Conservation (phyloP, 2,797 vertebrate species). For the Gymnoscopelus braueri region DNA sequence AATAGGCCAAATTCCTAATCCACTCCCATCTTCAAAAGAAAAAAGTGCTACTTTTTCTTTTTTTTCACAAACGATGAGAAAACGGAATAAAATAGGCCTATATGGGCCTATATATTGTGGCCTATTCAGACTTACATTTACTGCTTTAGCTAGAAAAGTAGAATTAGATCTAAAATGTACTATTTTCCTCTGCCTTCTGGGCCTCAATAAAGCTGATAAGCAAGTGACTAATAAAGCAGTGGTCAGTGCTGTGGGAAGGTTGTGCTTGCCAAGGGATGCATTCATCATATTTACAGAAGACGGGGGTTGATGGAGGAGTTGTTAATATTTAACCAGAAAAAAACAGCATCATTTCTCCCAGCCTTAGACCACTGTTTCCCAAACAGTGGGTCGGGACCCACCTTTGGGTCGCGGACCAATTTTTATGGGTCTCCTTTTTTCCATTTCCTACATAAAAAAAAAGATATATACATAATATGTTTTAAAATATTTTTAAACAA, state of each 20-base stretch:
- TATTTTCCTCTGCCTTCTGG: neutral
- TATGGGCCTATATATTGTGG: no score
- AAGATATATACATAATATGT: no score
- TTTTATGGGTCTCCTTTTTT: no score
- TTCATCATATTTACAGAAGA: slow-evolving; percentile 88
- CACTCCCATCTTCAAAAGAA: neutral
- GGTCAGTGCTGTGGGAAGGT: slow-evolving; percentile 59
- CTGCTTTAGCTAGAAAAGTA: no score
- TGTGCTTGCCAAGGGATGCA: slow-evolving; percentile 71
- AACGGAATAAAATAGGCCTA: no score
- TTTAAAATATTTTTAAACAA: no score
- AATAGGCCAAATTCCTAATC: neutral
- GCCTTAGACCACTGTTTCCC: slow-evolving; percentile 19
- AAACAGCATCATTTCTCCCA: slow-evolving; percentile 68
- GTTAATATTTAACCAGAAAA: slow-evolving; percentile 89
- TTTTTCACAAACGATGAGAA: no score
- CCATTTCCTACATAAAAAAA: no score
- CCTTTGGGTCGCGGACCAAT: no score
- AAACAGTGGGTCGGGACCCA: no score
- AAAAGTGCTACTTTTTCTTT: no score
- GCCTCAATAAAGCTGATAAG: slow-evolving; percentile 6
- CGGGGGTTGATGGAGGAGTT: slow-evolving; percentile 67
- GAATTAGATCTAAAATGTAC: slow-evolving; percentile 5
- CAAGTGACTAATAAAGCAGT: slow-evolving; percentile 65
- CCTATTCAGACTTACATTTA: no score